Conservation (phyloP, 2,113 vertebrate genomes). For the Hydropotes inermis region DNA sequence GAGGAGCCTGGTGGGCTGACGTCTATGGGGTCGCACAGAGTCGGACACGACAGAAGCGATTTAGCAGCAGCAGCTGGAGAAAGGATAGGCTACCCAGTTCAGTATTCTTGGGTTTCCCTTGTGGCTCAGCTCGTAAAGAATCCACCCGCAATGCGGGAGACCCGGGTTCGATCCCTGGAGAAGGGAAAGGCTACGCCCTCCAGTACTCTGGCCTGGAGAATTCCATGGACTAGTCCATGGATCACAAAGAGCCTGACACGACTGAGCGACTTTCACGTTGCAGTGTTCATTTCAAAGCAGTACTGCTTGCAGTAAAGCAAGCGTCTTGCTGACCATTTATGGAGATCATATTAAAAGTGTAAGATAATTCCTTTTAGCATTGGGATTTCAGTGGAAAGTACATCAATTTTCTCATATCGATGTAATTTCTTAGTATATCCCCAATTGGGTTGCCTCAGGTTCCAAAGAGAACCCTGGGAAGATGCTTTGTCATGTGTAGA, state of each 20-base stretch:
- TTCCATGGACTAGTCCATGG: neutral
- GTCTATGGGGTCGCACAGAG: too few relatives aligned
- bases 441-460: neutral
- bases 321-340: neutral
- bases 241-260: fast-evolving
- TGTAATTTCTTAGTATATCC: neutral
- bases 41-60: fast-evolving
- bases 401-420: neutral
- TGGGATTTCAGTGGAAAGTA: neutral
- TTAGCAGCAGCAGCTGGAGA: neutral
- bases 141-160: fast-evolving
- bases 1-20: too few relatives aligned
- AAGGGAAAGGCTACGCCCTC: neutral
- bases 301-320: neutral
- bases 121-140: neutral
- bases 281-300: neutral
- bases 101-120: neutral
- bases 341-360: neutral
- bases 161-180: fast-evolving
- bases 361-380: neutral
- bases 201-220: neutral
- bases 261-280: neutral
- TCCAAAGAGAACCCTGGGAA: neutral
- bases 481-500: neutral
- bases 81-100: neutral